Evolutionary conservation across 2,113 vertebrate genomes (phyloP), one percentile per base, ranked within the genome.

Genomic region (Channa argus): DNA sequence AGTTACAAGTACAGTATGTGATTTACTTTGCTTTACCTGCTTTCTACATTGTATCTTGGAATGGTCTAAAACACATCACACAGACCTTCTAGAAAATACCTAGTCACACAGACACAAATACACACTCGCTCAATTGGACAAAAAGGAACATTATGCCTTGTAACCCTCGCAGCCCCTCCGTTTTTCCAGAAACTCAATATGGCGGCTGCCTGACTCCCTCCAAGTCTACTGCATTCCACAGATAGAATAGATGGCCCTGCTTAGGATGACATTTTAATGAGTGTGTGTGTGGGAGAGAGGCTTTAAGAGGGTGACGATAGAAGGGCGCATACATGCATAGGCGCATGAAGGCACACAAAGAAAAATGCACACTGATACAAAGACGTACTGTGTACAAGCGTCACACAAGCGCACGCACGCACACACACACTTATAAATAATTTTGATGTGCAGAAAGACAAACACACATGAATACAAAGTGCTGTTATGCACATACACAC

Each of bases 181-280:
- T 73, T 79, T 80, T 82, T 75, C 56, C 56, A 84, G 80, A 83
- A 85, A 82, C 66, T 67, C 82, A 89, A 81, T 84, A 89, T 84
- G 73, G 77, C 76, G 24, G 58, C 78, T 44, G 34, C 47, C 63
- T 61, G 71, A 3, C 58, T 71, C 78, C 67, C 54, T 75, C 77
- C 58, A 36, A 56, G 64, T 71, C 77, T 52, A n/a, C 72, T 85
- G 83, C 86, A 90, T 92, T 93, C 90, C 92, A 83, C 58, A 72
- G 81, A 86, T 74, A 80, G 83, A 92, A 91, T 86, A 88, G 85
- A 91, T 79, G 84, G 78, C 70, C 82, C 62, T 50, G 77, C 77
- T 86, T 69, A 47, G 88, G 81, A 81, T 83, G 85, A 92, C 90
- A 88, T 90, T 92, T 92, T 91, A 92, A 92, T 90, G 87, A 87